Evolutionary conservation across 2,888 invertebrate genomes (phyloP), one percentile per base, ranked within the genome.

Genomic region (Folsomia manolachei): DNA sequence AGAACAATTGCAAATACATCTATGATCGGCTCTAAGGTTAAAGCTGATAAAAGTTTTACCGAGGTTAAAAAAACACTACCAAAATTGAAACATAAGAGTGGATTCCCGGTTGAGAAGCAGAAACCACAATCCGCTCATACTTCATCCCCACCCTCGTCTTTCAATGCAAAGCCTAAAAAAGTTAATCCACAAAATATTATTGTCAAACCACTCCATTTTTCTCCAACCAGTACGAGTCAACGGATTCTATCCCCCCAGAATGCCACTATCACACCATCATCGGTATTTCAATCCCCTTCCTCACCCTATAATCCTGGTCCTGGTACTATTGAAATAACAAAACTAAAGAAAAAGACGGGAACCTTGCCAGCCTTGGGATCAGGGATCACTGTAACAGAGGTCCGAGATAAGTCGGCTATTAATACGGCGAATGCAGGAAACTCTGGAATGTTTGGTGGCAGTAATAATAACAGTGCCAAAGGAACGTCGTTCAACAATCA

Each of bases 371-470:
- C 52, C 2, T 23, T 75, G 14, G 77, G 77, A 23, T 51, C 74
- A 24, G 74, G 74, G 0, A 74, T 78, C 11, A 75, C 74, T 2
- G 75, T 78, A 26, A 78, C 75, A 14, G 78, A 78, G 69, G 78
- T 78, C 2, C 74, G 73, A n/a, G 72, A 77, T 19, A 72, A 74
- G 61, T 24, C 27, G 2, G 26, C 24, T 11, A 26, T 27, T 64
- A 60, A 11, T 11, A 21, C 60, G 4, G 60, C 60, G 7, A 21
- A 19, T 21, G n/a, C 26, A 23, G 27, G 18, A 27, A 24, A 56
- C 14, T 25, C 0, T 60, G 26, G n/a, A 56, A 56, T 56, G 56
- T 39, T 39, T 39, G 39, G 39, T 39, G 39, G 39, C 14, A n/a
- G n/a, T n/a, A 53, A 51, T 24, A 51, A 64, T 19, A 63, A 70